Conservation (phyloP, 2,113 vertebrate species). For the Osmerus mordax region DNA sequence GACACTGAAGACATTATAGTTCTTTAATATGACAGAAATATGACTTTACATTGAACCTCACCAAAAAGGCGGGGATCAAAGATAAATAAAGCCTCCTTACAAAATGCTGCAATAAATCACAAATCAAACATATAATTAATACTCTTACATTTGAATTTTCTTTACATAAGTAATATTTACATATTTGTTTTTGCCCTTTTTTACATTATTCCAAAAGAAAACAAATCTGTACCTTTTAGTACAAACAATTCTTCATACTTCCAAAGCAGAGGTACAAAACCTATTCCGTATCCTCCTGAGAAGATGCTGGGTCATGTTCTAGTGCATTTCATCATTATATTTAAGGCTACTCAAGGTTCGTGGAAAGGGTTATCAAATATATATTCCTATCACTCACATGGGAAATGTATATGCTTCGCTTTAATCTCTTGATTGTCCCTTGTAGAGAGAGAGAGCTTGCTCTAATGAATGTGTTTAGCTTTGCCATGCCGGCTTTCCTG, state of each 20-base stretch:
- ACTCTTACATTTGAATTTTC: conserved; percentile 84
- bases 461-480: conserved; percentile 19
- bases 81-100: conserved; percentile 95
- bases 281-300: conserved; percentile 67
- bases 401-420: conserved; percentile 38
- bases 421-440: conserved; percentile 56
- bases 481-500: neutral
- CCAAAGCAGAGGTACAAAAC: conserved; percentile 74
- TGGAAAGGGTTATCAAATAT: neutral
- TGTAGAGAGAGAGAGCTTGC: conserved; percentile 26
- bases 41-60: conserved; percentile 78
- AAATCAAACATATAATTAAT: conserved; percentile 56
- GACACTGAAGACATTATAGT: conserved; percentile 27
- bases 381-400: neutral
- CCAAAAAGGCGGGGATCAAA: conserved; percentile 68
- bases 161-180: conserved; percentile 94
- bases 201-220: conserved; percentile 62
- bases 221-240: conserved; percentile 58
- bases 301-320: conserved; percentile 63
- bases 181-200: conserved; percentile 71
- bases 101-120: conserved; percentile 74
- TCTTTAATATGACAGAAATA: conserved; percentile 83
- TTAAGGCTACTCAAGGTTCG: conserved; percentile 64
- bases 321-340: conserved; percentile 75
- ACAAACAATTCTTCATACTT: conserved; percentile 34